phyloP scores from a whole-genome alignment of 2,888 invertebrate genomes.

The Lepidocyrtoides sp. region DNA sequence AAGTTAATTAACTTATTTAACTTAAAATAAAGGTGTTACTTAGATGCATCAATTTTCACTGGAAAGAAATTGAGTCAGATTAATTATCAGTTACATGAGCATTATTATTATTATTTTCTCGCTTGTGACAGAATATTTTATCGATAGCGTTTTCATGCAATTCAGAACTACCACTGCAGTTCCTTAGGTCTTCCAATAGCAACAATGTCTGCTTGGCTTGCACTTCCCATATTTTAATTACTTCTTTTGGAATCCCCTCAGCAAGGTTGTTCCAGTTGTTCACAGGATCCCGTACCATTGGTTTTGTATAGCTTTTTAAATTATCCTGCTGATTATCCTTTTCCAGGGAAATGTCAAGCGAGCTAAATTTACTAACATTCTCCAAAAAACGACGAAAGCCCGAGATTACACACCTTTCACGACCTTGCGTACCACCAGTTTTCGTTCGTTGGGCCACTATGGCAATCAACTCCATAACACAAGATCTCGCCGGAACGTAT shows the following conservation, averaged over 20 bases:
- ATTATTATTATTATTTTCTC: no score
- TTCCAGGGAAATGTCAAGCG: background rate
- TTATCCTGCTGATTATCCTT: background rate
- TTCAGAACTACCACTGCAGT: background rate
- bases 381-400: conserved; percentile 36
- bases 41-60: no score
- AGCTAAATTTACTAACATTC: background rate
- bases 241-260: background rate
- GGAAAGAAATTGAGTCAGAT: no score
- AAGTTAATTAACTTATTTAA: no score
- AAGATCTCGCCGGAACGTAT: background rate
- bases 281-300: conserved; percentile 18
- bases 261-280: conserved; percentile 27
- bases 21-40: no score
- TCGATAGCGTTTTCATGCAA: conserved; percentile 56
- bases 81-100: no score
- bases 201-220: conserved; percentile 7
- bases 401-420: conserved; percentile 1
- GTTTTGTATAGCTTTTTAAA: background rate
- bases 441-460: background rate
- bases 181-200: background rate
- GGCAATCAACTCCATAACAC: conserved; percentile 25
- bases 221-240: background rate
- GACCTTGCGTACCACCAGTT: background rate
- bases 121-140: conserved; percentile 24